Evolutionary conservation across 2,888 invertebrate genomes (phyloP), one percentile per base, ranked within the genome.

Genomic region (Drosophila cyrtoloma): DNA sequence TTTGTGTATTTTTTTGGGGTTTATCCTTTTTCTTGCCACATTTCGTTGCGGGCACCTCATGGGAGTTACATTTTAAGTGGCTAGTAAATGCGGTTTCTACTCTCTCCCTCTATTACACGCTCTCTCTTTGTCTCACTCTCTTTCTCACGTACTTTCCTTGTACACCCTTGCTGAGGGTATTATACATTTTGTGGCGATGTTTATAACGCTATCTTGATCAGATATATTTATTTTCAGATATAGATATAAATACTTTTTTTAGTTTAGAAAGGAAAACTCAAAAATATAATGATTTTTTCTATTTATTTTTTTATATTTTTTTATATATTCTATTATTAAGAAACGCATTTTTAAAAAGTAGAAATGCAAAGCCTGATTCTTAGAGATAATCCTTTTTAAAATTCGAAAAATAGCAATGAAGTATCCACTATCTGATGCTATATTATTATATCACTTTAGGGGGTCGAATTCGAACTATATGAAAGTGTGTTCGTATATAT

Each of bases 21-120:
- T 75, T 67, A 66, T 53, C 47, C 79, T 77, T 84, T 84, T 83
- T 69, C 73, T 75, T 71, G 28, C 62, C 62, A 55, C 55, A 62
- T 72, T 75, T 59, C 47, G 67, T 26, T 50, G 51, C 50, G 44
- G 58, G 53, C 64, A 55, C 75, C 85, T 63, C 86, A 66, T 70
- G 85, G 90, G 89, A 88, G 86, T 90, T 88, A 75, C 72, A 65
- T 66, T 83, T 81, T 76, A 86, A 90, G 89, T 75, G 89, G 78
- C 82, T 68, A 83, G 82, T 86, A 86, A 90, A 86, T 64, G 90
- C 78, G 85, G 75, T 71, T 80, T 35, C 69, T 75, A 50, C 52
- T 68, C 59, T 55, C 52, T 64, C 60, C 52, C 56, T 51, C 26
- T 14, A 39, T 60, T 28, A 6, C 51, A 47, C 32, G 44, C 22